Conservation (phyloP, 2,113 vertebrate species). For the Nyctereutes procyonoides region DNA sequence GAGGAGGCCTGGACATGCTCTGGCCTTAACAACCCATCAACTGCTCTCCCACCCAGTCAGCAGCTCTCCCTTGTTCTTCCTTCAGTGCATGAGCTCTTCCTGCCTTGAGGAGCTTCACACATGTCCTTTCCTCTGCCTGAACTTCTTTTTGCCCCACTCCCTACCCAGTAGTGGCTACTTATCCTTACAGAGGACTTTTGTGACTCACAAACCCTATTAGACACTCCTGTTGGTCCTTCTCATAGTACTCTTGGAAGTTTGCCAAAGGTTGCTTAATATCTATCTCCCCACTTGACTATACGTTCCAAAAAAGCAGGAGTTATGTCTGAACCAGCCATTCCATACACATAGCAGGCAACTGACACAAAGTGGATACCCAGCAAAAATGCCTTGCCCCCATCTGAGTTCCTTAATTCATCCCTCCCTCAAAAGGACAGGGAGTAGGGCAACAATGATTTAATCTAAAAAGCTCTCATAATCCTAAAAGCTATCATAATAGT, state of each 20-base stretch:
- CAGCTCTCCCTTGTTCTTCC: neutral
- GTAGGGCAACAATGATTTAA: neutral
- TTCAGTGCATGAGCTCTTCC: neutral
- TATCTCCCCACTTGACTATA: neutral
- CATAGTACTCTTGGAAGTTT: neutral
- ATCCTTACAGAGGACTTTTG: neutral
- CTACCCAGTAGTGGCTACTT: neutral
- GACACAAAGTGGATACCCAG: neutral
- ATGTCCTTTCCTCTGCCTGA: neutral
- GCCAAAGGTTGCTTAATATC: neutral
- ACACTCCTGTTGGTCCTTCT: neutral
- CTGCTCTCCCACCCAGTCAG: neutral
- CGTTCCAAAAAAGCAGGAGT: neutral
- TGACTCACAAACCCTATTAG: neutral
- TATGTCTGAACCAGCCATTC: neutral
- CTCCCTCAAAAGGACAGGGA: neutral
- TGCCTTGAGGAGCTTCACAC: neutral
- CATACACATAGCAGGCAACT: neutral
- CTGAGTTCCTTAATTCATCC: neutral
- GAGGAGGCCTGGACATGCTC: neutral
- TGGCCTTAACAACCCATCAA: too few species aligned
- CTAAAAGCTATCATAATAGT: conserved; percentile 8
- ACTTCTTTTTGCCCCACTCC: neutral
- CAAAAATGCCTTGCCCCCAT: neutral
- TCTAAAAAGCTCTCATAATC: neutral